Base-by-base conservation (phyloP, 2,888 invertebrate genomes). In the Cordylochernes scorpioides region DNA sequence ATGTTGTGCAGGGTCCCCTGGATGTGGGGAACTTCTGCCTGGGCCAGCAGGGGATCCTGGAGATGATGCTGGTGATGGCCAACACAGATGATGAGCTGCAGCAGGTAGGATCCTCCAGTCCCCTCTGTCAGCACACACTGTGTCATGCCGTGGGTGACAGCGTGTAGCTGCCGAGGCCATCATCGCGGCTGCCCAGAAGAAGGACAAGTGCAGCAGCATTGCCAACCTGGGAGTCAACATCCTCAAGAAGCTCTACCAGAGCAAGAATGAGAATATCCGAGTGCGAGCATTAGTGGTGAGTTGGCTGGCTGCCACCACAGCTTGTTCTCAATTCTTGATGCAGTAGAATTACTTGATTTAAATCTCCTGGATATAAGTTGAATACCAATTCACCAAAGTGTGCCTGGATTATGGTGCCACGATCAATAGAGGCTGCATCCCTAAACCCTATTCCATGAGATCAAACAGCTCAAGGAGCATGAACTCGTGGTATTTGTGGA, bases 31-130 rank as follows among this genome's bases (percentile, higher is more conserved):
- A 86, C 33, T 48, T 49, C 37, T 53, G 55, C 39, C 63, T 82
- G 29, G 71, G 71, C 4, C 50, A 48, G 28, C 51, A 55, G 26
- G 84, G 84, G 17, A 74, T 97, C 35, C 62, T 91, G 44, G 77
- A 86, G 53, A 84, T 97, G 74, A 84, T 97, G 52, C 58, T 97
- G 17, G 77, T 77, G 5, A 86, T 97, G 84, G 94, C 94, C 2
- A 72, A 72, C 35, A 73, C 77, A 7, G 82, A 84, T n/a, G 78
- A 88, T 47, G 42, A 63, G 9, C 55, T 88, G 1, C 82, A 91
- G 49, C 62, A 62, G 51, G 60, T 59, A 39, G 31, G 39, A 15
- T 25, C 15, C 3, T 9, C n/a, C n/a, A n/a, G 19, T 19, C 8
- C n/a, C 8, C n/a, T 19, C n/a, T 19, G 19, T 19, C 8, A 9